phyloP scores from a whole-genome alignment of 1,140 invertebrate species.

The Hylyphantes graminicola region DNA sequence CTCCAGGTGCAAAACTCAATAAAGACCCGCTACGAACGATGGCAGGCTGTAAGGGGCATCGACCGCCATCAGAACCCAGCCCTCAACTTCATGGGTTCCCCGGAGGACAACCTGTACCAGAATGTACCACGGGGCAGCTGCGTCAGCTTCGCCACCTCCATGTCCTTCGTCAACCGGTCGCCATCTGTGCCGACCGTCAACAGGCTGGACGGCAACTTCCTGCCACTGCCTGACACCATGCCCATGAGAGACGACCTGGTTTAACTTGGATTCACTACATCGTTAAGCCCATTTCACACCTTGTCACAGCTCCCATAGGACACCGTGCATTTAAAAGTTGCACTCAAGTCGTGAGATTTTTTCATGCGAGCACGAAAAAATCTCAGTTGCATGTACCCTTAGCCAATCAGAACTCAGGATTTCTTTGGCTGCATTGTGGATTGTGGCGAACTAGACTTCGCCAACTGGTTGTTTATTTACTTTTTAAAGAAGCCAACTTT shows the following conservation, averaged over 20 bases:
- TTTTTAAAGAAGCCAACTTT: no score
- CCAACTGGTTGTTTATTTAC: no score
- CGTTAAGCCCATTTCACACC: no score
- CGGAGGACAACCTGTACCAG: slow-evolving; percentile 38
- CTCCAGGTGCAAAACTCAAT: slow-evolving; percentile 73
- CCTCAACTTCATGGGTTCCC: not conserved
- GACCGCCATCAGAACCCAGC: slow-evolving; percentile 31
- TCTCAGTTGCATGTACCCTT: no score
- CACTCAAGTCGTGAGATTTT: no score
- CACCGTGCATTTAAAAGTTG: no score
- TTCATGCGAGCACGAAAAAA: no score
- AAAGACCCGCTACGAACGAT: slow-evolving; percentile 81
- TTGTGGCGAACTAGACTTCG: no score
- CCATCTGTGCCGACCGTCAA: slow-evolving; percentile 40
- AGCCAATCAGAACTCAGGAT: no score
- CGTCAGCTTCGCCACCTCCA: slow-evolving; percentile 52
- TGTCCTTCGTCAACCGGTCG: slow-evolving; percentile 51
- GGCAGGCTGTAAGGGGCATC: slow-evolving; percentile 73
- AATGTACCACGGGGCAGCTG: slow-evolving; percentile 45
- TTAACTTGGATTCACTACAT: not conserved
- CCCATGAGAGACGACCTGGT: slow-evolving; percentile 42
- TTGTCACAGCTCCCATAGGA: no score
- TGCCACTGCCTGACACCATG: slow-evolving; percentile 4
- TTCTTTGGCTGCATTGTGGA: no score
- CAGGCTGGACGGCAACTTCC: slow-evolving; percentile 3